Percentiles rank a stretch among this genome's conserved stretches.
phyloP scores from a whole-genome alignment of 2,888 invertebrate genomes.

The Biston stratarius region DNA sequence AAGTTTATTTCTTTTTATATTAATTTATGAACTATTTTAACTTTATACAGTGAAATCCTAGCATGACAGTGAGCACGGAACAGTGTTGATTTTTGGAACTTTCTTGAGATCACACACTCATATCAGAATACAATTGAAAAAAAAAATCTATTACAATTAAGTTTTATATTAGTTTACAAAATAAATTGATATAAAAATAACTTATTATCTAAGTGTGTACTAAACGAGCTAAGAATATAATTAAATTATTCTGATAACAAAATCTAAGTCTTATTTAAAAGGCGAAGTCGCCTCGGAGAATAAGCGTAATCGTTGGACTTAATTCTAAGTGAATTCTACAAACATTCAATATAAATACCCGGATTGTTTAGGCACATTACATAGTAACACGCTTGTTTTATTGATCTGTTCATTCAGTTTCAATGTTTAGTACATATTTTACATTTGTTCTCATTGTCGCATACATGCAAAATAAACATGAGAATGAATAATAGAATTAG shows the following conservation, averaged over 20 bases:
- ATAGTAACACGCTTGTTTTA: constrained; percentile 18
- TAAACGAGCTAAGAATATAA: constrained; percentile 60
- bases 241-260: constrained; percentile 77
- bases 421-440: constrained; percentile 28
- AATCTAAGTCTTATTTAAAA: constrained; percentile 81
- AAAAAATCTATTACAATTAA: constrained; percentile 60
- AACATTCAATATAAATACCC: constrained; percentile 62
- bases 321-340: constrained; percentile 67
- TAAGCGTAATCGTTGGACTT: constrained; percentile 84
- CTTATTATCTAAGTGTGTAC: constrained; percentile 68
- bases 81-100: constrained; percentile 53
- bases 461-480: constrained; percentile 13
- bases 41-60: constrained; percentile 30
- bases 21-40: constrained; percentile 34
- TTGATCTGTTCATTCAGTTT: constrained; percentile 8
- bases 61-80: constrained; percentile 34
- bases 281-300: constrained; percentile 71
- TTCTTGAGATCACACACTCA: constrained; percentile 78
- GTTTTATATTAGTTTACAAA: constrained; percentile 71
- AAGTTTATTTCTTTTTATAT: constrained; percentile 22
- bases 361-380: constrained; percentile 45
- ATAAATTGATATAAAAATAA: constrained; percentile 83
- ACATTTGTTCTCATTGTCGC: constrained; percentile 2
- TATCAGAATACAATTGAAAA: constrained; percentile 67
- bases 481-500: background rate